Evolutionary conservation across 2,113 vertebrate genomes (phyloP).

Genomic region (Rousettus leschenaultii): DNA sequence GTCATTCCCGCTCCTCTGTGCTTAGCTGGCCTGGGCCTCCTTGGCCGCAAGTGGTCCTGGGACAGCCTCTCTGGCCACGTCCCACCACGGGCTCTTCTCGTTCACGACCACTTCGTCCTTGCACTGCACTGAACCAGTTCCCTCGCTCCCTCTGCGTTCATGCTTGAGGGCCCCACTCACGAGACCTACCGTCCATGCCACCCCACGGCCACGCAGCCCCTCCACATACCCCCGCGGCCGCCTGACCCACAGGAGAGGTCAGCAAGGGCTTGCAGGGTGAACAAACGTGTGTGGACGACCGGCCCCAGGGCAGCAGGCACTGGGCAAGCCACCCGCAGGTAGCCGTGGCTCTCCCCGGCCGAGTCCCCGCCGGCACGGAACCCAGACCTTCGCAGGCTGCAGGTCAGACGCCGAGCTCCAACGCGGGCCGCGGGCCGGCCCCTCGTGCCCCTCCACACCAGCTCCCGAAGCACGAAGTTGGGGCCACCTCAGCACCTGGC

Average conservation of each 20-base stretch:
- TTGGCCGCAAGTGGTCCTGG: fast-evolving
- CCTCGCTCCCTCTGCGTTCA: no score
- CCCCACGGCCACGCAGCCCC: not conserved
- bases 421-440: not conserved
- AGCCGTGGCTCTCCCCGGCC: no score
- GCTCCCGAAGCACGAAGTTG: not conserved
- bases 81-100: not conserved
- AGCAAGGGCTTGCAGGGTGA: not conserved
- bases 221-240: not conserved
- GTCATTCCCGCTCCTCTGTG: not conserved
- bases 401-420: not conserved
- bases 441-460: not conserved
- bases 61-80: not conserved
- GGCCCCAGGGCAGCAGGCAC: no score
- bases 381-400: not conserved
- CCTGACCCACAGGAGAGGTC: fast-evolving
- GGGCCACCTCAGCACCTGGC: not conserved
- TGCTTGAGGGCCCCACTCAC: not conserved
- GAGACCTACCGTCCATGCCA: fast-evolving
- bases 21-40: not conserved
- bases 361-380: no score
- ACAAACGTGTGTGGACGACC: fast-evolving
- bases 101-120: fast-evolving
- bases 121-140: not conserved
- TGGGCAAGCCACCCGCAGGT: fast-evolving